phyloP scores from a whole-genome alignment of 2,797 vertebrate species.

The Gadopsis marmoratus region DNA sequence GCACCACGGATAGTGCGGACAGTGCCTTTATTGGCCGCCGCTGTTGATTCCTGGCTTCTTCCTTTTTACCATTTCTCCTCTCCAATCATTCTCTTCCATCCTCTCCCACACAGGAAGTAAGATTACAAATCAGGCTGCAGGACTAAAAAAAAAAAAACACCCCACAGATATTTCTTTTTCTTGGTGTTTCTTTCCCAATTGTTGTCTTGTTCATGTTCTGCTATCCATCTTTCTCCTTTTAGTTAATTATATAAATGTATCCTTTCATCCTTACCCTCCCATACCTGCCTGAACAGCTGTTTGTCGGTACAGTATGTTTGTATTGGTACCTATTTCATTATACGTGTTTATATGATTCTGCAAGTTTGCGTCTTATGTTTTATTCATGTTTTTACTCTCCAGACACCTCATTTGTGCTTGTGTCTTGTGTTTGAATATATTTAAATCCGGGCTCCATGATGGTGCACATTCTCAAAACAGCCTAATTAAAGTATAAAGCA shows the following conservation, averaged over 20 bases:
- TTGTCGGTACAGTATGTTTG: slow-evolving; percentile 35
- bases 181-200: background rate
- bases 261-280: background rate
- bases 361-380: slow-evolving; percentile 60
- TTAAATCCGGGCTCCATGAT: slow-evolving; percentile 58
- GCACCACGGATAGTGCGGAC: slow-evolving; percentile 88
- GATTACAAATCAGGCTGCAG: slow-evolving; percentile 34
- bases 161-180: background rate
- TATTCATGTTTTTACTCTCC: slow-evolving; percentile 68
- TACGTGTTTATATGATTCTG: slow-evolving; percentile 50
- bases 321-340: slow-evolving; percentile 32
- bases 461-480: slow-evolving; percentile 51
- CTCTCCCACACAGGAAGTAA: slow-evolving; percentile 69
- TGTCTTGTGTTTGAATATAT: slow-evolving; percentile 55
- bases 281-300: slow-evolving; percentile 21
- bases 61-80: slow-evolving; percentile 60
- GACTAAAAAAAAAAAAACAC: slow-evolving; percentile 26
- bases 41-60: slow-evolving; percentile 78
- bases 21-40: slow-evolving; percentile 82
- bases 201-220: slow-evolving; percentile 3
- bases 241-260: background rate
- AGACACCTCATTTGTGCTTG: slow-evolving; percentile 66
- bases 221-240: slow-evolving; percentile 12
- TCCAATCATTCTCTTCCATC: slow-evolving; percentile 64
- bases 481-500: slow-evolving; percentile 57